These are phyloP conservation scores for Neria commutata DNA, from an alignment of 2,888 invertebrate species.

Conservation along the genomic window DNA sequence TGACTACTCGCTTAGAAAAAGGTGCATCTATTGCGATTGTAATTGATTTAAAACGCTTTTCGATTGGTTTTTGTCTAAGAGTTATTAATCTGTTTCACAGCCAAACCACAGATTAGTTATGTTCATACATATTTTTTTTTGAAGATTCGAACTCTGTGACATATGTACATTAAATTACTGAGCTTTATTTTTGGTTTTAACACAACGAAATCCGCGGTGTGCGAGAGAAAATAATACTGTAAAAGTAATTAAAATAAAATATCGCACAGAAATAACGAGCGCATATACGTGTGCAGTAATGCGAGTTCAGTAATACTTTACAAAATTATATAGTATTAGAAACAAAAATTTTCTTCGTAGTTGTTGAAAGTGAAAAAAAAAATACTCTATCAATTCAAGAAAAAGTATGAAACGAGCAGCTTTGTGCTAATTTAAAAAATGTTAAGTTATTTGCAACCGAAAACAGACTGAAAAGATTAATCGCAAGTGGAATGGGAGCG, in stretches of 20 bases:
- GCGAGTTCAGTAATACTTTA: too few relatives aligned
- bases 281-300: too few relatives aligned
- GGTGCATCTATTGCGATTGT: neutral
- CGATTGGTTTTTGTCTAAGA: neutral
- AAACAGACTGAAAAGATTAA: slow-evolving; percentile 33
- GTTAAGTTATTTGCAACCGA: slow-evolving; percentile 4
- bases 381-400: slow-evolving; percentile 6
- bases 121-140: slow-evolving; percentile 29
- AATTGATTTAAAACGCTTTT: neutral
- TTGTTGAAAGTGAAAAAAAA: slow-evolving; percentile 6
- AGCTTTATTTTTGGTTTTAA: neutral
- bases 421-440: too few relatives aligned
- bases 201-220: neutral
- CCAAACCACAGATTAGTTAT: slow-evolving; percentile 60
- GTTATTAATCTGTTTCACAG: slow-evolving; percentile 62
- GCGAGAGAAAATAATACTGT: neutral
- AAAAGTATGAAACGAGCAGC: slow-evolving; percentile 12
- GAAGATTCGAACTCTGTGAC: neutral
- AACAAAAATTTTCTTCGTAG: neutral
- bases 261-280: too few relatives aligned
- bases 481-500: slow-evolving; percentile 51
- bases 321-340: neutral
- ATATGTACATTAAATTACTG: neutral
- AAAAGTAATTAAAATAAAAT: neutral
- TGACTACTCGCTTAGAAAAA: too few relatives aligned